phyloP scores from a whole-genome alignment of 2,888 invertebrate genomes.

The Eupeodes luniger region DNA sequence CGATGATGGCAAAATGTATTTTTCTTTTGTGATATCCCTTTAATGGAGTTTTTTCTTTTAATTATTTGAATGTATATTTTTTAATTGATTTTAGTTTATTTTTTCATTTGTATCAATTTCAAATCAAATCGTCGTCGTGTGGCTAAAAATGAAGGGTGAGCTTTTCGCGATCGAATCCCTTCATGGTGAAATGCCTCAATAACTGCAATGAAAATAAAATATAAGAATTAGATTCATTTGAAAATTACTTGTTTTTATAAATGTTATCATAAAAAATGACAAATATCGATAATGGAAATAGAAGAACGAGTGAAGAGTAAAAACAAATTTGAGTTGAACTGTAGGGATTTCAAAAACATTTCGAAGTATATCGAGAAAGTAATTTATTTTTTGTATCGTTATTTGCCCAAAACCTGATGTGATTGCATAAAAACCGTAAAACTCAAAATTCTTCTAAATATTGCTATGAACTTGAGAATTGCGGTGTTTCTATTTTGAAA shows the following conservation, averaged over 20 bases:
- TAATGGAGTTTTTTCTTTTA: conserved; percentile 44
- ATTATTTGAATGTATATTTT: background rate
- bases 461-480: too few species aligned
- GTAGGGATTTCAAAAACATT: too few species aligned
- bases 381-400: too few species aligned
- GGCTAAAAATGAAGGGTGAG: conserved; percentile 74
- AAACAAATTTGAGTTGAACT: too few species aligned
- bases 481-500: too few species aligned
- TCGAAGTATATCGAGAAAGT: too few species aligned
- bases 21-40: conserved; percentile 65
- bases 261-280: background rate
- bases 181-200: conserved; percentile 77
- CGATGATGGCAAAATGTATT: conserved; percentile 65
- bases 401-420: too few species aligned
- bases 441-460: too few species aligned
- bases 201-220: conserved; percentile 67
- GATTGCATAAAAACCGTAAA: too few species aligned
- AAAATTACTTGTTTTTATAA: background rate
- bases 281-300: too few species aligned
- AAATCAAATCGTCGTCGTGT: conserved; percentile 73
- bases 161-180: conserved; percentile 75
- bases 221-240: background rate
- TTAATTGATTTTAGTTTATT: conserved; percentile 23
- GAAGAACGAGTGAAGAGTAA: too few species aligned
- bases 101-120: conserved; percentile 51